Conservation (phyloP, 2,888 invertebrate genomes). For the Odontocerum albicorne region DNA sequence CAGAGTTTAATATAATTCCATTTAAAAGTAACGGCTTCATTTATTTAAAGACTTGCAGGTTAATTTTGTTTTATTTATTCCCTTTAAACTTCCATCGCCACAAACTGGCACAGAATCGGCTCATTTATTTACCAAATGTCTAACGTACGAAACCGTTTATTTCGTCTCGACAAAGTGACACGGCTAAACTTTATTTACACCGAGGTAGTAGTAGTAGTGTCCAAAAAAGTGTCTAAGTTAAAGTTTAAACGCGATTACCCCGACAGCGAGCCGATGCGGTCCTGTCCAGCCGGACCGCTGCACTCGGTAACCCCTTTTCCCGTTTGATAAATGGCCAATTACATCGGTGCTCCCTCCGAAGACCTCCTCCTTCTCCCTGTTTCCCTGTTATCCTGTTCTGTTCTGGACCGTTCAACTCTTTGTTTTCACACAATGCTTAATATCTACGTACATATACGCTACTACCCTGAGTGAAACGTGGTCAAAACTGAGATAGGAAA, state of each 20-base stretch:
- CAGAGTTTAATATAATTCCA: too few species aligned
- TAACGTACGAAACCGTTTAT: too few species aligned
- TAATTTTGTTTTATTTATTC: too few species aligned
- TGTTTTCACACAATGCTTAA: constrained; percentile 32
- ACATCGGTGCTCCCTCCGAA: constrained; percentile 51
- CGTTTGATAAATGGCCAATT: constrained; percentile 63
- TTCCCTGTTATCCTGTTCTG: constrained; percentile 12
- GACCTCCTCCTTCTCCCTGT: constrained; percentile 8
- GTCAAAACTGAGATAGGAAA: too few species aligned
- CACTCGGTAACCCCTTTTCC: constrained; percentile 52
- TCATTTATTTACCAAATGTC: too few species aligned
- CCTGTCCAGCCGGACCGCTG: constrained; percentile 46
- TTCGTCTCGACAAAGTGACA: too few species aligned
- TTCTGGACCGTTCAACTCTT: constrained; percentile 25
- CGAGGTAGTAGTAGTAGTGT: too few species aligned
- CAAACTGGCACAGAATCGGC: too few species aligned
- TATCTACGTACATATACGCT: constrained; percentile 13
- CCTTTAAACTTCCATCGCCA: too few species aligned
- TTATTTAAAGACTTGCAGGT: too few species aligned
- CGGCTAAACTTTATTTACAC: too few species aligned
- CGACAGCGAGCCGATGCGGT: constrained; percentile 20
- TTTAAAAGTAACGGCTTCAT: too few species aligned
- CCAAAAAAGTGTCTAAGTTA: constrained; percentile 38
- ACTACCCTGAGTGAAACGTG: not conserved
- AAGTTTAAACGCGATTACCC: constrained; percentile 32